These are phyloP conservation scores for Pristionchus pacificus DNA, from an alignment of 1,140 invertebrate species.

Conservation along the genomic window DNA sequence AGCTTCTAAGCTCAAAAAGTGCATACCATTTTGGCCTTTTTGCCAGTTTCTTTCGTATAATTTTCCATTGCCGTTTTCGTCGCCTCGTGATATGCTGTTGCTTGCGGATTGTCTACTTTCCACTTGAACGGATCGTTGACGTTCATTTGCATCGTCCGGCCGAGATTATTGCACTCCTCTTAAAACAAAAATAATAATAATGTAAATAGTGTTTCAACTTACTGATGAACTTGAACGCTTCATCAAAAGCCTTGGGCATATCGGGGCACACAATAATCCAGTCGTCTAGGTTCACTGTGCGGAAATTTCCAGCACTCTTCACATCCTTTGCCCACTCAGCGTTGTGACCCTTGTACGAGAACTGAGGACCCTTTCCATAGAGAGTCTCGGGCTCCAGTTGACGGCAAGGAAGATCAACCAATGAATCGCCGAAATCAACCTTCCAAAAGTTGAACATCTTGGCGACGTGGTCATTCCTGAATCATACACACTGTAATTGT, in stretches of 20 bases:
- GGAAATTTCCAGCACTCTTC: constrained; percentile 24
- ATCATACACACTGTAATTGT: too few relatives aligned
- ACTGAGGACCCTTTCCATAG: neutral
- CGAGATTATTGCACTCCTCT: neutral
- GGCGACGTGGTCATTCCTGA: neutral
- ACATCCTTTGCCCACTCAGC: constrained; percentile 29
- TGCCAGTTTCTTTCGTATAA: too few relatives aligned
- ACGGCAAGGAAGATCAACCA: constrained; percentile 13
- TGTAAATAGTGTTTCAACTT: neutral
- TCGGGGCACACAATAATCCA: constrained; percentile 24
- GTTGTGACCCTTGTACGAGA: constrained; percentile 16
- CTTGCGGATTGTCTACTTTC: neutral
- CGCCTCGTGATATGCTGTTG: neutral
- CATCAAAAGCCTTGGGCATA: neutral
- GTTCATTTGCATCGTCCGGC: neutral
- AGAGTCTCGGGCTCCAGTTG: constrained; percentile 7
- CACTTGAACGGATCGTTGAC: neutral
- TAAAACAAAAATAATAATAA: neutral
- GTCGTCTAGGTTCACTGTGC: constrained; percentile 7
- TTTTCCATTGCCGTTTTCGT: neutral
- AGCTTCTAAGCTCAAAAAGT: too few relatives aligned
- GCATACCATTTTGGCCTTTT: neutral
- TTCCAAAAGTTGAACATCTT: constrained; percentile 12
- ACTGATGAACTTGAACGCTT: neutral
- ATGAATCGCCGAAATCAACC: constrained; percentile 15